These are phyloP conservation scores for Spilosoma lubricipeda DNA, from an alignment of 2,888 invertebrate genomes.

Conservation along the genomic window DNA sequence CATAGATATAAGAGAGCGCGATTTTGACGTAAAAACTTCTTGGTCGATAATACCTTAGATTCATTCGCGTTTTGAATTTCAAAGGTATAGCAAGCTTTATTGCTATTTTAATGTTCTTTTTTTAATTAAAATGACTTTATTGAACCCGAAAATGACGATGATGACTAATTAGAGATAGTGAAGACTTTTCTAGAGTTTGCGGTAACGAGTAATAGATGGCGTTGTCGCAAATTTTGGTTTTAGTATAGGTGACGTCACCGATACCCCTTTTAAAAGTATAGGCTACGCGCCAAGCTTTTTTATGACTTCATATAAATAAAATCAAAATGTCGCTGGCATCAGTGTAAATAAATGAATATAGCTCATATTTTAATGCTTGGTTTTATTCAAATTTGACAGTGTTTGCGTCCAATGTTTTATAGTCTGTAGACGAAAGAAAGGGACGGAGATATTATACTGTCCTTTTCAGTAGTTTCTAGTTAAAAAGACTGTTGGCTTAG, in stretches of 20 bases:
- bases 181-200: slow-evolving; percentile 10
- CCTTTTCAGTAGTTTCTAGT: not conserved
- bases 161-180: not conserved
- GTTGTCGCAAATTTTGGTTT: slow-evolving; percentile 16
- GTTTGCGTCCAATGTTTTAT: slow-evolving; percentile 15
- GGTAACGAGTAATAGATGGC: slow-evolving; percentile 15
- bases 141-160: slow-evolving; percentile 9
- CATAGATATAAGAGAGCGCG: not conserved
- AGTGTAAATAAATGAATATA: slow-evolving; percentile 53
- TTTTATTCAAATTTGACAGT: slow-evolving; percentile 37
- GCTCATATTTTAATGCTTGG: slow-evolving; percentile 33
- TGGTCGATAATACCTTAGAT: not conserved
- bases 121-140: slow-evolving; percentile 20
- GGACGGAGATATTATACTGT: not conserved
- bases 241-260: not conserved
- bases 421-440: not conserved
- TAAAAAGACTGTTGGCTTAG: not conserved
- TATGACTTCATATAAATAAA: slow-evolving; percentile 46
- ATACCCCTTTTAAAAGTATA: slow-evolving; percentile 1
- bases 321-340: slow-evolving; percentile 41
- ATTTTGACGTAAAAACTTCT: not conserved
- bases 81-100: slow-evolving; percentile 14
- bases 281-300: slow-evolving; percentile 26
- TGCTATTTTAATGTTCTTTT: slow-evolving; percentile 31
- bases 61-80: not conserved